Percentiles rank a stretch among this genome's conserved stretches.
These are phyloP conservation scores for Rallus crepitans DNA, from an alignment of 2,797 vertebrate species.

Conservation along the genomic window DNA sequence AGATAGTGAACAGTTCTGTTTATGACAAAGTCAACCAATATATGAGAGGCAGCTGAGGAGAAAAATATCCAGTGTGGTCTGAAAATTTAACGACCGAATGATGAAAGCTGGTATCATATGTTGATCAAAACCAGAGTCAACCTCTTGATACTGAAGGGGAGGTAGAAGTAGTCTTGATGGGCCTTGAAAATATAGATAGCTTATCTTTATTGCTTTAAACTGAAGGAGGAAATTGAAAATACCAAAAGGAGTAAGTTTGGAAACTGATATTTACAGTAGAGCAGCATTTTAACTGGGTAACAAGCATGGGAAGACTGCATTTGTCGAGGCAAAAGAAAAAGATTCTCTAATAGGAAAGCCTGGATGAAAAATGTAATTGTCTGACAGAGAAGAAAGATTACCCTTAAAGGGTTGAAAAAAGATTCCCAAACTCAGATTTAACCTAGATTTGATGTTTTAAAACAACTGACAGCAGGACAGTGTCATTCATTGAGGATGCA, in stretches of 20 bases:
- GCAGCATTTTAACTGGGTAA: neutral
- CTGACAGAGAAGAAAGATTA: neutral
- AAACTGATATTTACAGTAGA: neutral
- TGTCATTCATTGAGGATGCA: neutral
- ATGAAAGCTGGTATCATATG: slow-evolving; percentile 1
- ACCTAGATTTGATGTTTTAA: neutral
- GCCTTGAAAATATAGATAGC: slow-evolving; percentile 47
- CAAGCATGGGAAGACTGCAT: neutral
- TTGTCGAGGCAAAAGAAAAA: neutral
- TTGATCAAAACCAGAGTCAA: slow-evolving; percentile 39
- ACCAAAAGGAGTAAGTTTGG: slow-evolving; percentile 1
- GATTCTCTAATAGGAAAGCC: neutral
- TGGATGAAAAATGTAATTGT: neutral
- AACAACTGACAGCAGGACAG: neutral
- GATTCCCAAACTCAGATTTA: neutral
- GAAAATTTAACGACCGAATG: neutral
- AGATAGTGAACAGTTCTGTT: neutral
- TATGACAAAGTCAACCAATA: neutral
- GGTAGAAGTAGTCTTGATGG: slow-evolving; percentile 10
- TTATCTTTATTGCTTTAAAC: slow-evolving; percentile 46
- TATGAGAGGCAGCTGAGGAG: neutral
- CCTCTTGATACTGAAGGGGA: slow-evolving; percentile 28
- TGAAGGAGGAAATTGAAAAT: neutral
- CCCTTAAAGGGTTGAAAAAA: neutral
- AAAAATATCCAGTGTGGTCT: slow-evolving; percentile 20